These are phyloP conservation scores for Triplophysa tibetana DNA, from an alignment of 2,113 vertebrate genomes.

Conservation along the genomic window DNA sequence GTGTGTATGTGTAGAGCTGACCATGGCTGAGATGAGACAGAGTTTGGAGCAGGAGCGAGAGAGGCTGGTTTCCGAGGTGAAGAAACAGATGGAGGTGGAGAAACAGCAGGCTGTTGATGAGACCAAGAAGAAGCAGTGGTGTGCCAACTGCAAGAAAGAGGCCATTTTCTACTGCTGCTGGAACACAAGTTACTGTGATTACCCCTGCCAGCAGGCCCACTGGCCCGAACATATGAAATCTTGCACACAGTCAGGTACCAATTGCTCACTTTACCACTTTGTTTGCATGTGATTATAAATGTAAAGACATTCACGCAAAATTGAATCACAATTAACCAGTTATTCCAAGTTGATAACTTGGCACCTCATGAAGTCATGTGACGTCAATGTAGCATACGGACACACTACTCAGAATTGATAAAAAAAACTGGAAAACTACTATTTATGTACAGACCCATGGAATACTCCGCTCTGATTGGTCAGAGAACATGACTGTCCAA, in stretches of 20 bases:
- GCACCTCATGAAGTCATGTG: no score
- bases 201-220: slow-evolving; percentile 96
- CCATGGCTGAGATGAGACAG: slow-evolving; percentile 98
- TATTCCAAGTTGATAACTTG: neutral
- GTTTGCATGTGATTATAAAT: neutral
- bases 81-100: slow-evolving; percentile 91
- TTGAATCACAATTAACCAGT: no score
- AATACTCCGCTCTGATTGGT: no score
- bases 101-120: slow-evolving; percentile 94
- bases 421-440: no score
- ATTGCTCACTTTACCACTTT: neutral
- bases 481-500: no score
- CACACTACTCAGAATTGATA: no score
- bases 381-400: no score
- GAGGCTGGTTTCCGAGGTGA: slow-evolving; percentile 90
- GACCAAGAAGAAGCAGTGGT: slow-evolving; percentile 99
- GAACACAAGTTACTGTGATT: slow-evolving; percentile 98
- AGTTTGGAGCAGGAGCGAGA: slow-evolving; percentile 95
- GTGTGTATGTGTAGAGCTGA: slow-evolving; percentile 78
- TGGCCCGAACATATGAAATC: slow-evolving; percentile 99
- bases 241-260: slow-evolving; percentile 94
- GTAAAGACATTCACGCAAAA: neutral
- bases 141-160: slow-evolving; percentile 95
- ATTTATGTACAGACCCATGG: no score
- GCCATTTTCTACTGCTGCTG: slow-evolving; percentile 99